Base-by-base conservation (phyloP, 2,888 invertebrate species). In the Malachius bipustulatus region DNA sequence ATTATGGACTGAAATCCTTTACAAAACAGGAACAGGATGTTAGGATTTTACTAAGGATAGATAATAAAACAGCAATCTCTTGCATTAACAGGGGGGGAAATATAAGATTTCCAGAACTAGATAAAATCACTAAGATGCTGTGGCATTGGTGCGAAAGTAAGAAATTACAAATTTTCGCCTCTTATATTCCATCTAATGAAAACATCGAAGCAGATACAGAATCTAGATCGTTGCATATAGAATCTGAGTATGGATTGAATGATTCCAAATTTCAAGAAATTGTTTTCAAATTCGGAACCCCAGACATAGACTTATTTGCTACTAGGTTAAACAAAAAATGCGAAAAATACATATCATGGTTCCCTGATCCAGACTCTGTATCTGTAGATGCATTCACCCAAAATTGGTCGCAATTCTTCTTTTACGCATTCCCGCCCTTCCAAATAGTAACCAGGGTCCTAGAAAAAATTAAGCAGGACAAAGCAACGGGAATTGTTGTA, bases 401-500 rank as follows among this genome's bases (percentile, higher is more conserved):
- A 34, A 14, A 14, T 32, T 26, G 39, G 40, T 15, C 45, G 39
- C 27, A 35, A 4, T 10, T 31, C 8, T 8, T 4, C 10, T 48
- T 45, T 38, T 52, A 48, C 36, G 51, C 50, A 2, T 51, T 51
- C 14, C 48, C 50, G 2, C 49, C 50, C 2, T 53, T 51, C 33
- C 38, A 44, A 1, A 12, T 47, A 2, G 39, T 52, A 11, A 32
- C 48, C 19, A 47, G 36, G 37, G 33, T 38, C 2, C 19, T 55
- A 6, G 35, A 38, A 34, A 52, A 54, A 35, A 48, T 54, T 16
- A 38, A 34, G 4, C 13, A 27, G 2, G 49, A 54, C 26, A 42
- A 38, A 24, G 45, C 52, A 4, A 32, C 28, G 12, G 49, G 47
- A 3, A 45, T 51, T n/a, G 30, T 50, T 4, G 46, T 51, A 3